These are phyloP conservation scores for Anastrepha ludens DNA, from an alignment of 1,140 invertebrate species.

Conservation along the genomic window DNA sequence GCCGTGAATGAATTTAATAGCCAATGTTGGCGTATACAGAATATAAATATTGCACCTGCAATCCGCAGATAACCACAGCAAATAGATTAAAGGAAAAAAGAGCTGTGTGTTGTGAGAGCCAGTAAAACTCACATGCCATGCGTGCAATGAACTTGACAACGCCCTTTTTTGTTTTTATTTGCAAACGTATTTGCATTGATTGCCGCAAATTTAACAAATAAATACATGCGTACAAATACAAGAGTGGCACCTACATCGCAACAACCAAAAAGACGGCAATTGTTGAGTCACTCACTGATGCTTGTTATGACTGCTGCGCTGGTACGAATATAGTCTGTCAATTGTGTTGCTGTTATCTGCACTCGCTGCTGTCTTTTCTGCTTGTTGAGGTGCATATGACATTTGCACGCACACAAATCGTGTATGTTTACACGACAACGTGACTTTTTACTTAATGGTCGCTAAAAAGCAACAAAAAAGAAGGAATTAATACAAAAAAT, in stretches of 20 bases:
- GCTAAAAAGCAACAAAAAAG: conserved; percentile 10
- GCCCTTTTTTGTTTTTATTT: conserved; percentile 37
- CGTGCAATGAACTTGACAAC: conserved; percentile 29
- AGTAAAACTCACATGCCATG: conserved; percentile 6
- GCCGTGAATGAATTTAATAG: neutral
- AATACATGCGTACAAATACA: neutral
- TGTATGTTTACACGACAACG: conserved; percentile 36
- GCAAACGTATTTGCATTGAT: conserved; percentile 30
- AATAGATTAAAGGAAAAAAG: conserved; percentile 4
- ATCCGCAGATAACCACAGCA: conserved; percentile 14
- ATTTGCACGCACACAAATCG: conserved; percentile 33
- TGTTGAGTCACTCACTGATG: conserved; percentile 36
- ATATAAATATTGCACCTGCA: conserved; percentile 41
- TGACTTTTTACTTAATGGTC: conserved; percentile 32
- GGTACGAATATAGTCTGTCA: neutral
- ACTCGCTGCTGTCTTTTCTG: neutral
- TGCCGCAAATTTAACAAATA: conserved; percentile 11
- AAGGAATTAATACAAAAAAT: neutral
- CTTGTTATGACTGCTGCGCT: conserved; percentile 3
- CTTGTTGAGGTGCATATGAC: neutral
- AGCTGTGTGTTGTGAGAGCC: neutral
- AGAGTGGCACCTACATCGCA: neutral
- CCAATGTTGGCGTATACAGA: neutral
- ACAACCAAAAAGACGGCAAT: neutral
- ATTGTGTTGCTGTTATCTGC: conserved; percentile 22